These are phyloP conservation scores for Onychomys torridus DNA, from an alignment of 2,797 vertebrate genomes.

Conservation along the genomic window DNA sequence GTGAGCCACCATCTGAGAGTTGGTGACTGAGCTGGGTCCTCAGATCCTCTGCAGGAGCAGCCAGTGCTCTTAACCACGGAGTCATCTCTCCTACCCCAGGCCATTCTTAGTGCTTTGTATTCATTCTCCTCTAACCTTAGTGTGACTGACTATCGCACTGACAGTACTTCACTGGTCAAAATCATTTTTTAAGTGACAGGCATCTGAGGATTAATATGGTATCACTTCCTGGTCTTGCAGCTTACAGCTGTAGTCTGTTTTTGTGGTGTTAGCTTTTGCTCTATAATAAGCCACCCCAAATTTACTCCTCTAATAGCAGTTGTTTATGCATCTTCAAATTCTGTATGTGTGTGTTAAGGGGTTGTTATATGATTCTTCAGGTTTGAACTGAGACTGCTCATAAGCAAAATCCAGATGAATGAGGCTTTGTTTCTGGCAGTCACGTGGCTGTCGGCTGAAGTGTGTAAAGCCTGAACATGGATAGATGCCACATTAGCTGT, in stretches of 20 bases:
- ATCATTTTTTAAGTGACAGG: background rate
- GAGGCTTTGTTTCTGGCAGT: background rate
- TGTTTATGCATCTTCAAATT: background rate
- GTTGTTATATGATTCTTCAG: background rate
- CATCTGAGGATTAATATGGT: background rate
- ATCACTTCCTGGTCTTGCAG: background rate
- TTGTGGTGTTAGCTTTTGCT: background rate
- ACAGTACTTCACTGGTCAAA: background rate
- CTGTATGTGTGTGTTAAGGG: background rate
- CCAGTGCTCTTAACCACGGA: too few species aligned
- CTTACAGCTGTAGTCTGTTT: background rate
- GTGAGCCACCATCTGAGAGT: too few species aligned
- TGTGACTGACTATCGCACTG: background rate
- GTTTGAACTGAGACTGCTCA: background rate
- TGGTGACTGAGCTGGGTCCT: background rate
- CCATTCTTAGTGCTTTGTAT: background rate
- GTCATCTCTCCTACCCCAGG: background rate
- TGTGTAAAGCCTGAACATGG: background rate
- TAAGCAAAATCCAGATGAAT: background rate
- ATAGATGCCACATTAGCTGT: background rate
- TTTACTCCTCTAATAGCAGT: background rate
- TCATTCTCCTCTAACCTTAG: slow-evolving; percentile 3
- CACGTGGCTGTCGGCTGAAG: background rate
- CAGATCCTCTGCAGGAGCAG: background rate
- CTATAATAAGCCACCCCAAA: slow-evolving; percentile 20